Percentiles rank a stretch among this genome's conserved stretches.
Conservation (phyloP, 1,140 invertebrate species). For the Camponotus pennsylvanicus region DNA sequence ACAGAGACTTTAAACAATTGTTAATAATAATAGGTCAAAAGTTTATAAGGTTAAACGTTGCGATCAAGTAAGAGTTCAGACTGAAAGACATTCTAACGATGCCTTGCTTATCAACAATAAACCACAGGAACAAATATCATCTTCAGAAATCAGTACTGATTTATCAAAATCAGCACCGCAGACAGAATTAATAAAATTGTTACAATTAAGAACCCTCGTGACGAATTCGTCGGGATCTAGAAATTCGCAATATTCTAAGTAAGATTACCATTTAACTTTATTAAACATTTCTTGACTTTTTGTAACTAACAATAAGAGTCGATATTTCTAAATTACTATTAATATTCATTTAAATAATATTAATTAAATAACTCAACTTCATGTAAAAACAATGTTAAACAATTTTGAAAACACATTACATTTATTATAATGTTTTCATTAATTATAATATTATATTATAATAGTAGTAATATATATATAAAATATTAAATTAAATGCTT, state of each 20-base stretch:
- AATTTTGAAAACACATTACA: background rate
- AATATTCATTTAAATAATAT: background rate
- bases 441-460: background rate
- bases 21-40: background rate
- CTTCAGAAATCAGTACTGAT: background rate
- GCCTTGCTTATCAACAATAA: too few relatives aligned
- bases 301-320: too few relatives aligned
- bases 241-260: background rate
- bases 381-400: background rate
- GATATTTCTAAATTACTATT: background rate
- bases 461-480: background rate
- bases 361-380: background rate
- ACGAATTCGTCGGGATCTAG: background rate
- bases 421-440: background rate
- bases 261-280: constrained; percentile 3
- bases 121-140: background rate
- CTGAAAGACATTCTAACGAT: too few relatives aligned
- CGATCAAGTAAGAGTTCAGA: too few relatives aligned
- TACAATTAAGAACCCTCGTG: background rate
- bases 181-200: too few relatives aligned
- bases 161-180: background rate
- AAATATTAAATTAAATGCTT: background rate
- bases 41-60: too few relatives aligned
- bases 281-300: background rate
- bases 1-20: background rate